Evolutionary conservation across 2,113 vertebrate species (phyloP), one percentile per base, ranked within the genome.

Genomic region (Apistogramma diplotaenia): DNA sequence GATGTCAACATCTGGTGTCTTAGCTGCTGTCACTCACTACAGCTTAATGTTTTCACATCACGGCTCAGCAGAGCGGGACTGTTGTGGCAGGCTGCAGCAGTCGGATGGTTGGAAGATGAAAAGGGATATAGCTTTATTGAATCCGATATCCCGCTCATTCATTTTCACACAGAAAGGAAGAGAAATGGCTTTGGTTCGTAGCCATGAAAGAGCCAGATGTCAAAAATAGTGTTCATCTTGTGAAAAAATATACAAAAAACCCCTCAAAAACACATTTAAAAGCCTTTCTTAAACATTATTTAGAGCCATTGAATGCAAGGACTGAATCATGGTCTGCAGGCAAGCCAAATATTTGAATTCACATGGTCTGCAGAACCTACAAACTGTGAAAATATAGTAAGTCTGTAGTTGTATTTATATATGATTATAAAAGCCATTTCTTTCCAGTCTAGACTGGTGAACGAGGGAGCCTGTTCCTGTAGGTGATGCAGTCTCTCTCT

Each of bases 1-100:
- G 78, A 85, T 78, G 79, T 81, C 70, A 81, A 75, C 85, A 82
- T 91, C 85, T 89, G 85, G 75, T 78, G 75, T 83, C 67, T 60
- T 70, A 21, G 54, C 77, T 78, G 54, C 70, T 83, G 85, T 90
- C 85, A 87, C 59, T 91, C 83, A 90, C 49, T 27, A 33, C 51
- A 21, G 78, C 61, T 70, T 61, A 77, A 87, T 87, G 85, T 76
- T 84, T 88, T 89, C 76, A 61, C 76, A 83, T 86, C 56, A 79
- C 59, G 73, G 84, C 60, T 87, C 83, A 85, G 79, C 65, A 75
- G 79, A 81, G 77, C 73, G 21, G 37, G 55, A 74, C 76, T 85
- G 25, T 73, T 80, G 67, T 54, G 23, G 76, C 67, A 85, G 74
- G 54, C 49, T 16, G 71, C 62, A 79, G 56, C 78, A 74, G 76